Base-by-base conservation (phyloP, 2,113 vertebrate species). In the Sminthopsis crassicaudata region DNA sequence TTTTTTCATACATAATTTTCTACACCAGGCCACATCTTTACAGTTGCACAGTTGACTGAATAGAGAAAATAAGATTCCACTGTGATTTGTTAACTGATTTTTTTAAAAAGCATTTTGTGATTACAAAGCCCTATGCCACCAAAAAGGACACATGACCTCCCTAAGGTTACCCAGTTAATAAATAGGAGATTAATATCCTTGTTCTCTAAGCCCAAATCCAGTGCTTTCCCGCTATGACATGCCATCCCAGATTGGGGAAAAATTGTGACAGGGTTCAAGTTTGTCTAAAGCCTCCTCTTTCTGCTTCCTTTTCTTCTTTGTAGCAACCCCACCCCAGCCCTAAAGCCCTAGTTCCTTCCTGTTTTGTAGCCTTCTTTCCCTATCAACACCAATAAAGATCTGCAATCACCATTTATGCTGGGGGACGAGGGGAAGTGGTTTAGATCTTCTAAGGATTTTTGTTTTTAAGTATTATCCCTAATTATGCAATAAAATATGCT, bases 251-350 rank as follows among this genome's bases (percentile, higher is more conserved):
- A n/a, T 84, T 42, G 42, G n/a, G 42, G 36, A 84, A 84, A 84
- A 42, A 42, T 84, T 84, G 36, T 42, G 67, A 84, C 7, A 10
- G 67, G n/a, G n/a, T 42, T 36, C 67, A 84, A 42, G 67, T 84
- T 84, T 42, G 67, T 42, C 67, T 84, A 23, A 42, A 84, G n/a
- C 19, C 67, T 42, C 67, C n/a, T n/a, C n/a, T 84, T 84, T 84
- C n/a, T 84, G 67, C n/a, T 84, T 84, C 67, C 67, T 84, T 84
- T 84, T 42, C 67, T n/a, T n/a, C n/a, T 84, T 84, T 84, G 67
- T 42, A 42, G 67, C n/a, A 84, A 84, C 67, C 67, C n/a, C 67
- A 42, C 67, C 67, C 67, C 67, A 42, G 67, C n/a, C 67, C 67
- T 84, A 84, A 84, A 84, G 16, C n/a, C n/a, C 67, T 84, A 84